These are phyloP conservation scores for Vidua chalybeata DNA, from an alignment of 2,113 vertebrate genomes.

Conservation along the genomic window DNA sequence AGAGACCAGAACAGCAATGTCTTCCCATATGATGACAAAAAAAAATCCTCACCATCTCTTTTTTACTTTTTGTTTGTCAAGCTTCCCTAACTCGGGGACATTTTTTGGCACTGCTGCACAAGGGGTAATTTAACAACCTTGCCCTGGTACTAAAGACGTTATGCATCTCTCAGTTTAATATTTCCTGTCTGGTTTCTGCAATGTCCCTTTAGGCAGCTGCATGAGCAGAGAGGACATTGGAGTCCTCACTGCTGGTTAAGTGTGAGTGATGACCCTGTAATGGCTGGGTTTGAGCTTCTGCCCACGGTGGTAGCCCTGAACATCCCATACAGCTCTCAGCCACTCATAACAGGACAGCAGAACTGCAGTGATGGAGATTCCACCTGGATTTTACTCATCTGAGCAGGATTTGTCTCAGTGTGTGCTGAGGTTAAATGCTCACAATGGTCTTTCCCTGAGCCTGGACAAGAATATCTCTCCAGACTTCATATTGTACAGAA, in stretches of 20 bases:
- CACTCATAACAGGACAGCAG: neutral
- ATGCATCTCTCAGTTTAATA: neutral
- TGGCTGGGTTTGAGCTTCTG: neutral
- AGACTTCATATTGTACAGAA: neutral
- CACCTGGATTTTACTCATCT: neutral
- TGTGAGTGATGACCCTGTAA: fast-evolving
- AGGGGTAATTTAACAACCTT: neutral
- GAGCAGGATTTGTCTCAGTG: fast-evolving
- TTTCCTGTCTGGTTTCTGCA: neutral
- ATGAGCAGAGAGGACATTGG: neutral
- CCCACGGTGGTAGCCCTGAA: neutral
- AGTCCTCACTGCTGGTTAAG: neutral
- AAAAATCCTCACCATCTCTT: neutral
- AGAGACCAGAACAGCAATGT: neutral
- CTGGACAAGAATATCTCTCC: neutral
- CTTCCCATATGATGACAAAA: neutral
- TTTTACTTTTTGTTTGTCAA: neutral
- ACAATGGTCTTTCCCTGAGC: neutral
- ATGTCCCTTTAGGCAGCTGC: neutral
- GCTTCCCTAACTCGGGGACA: fast-evolving
- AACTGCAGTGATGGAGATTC: neutral
- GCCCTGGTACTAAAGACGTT: neutral
- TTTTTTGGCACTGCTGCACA: neutral
- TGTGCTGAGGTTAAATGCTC: neutral
- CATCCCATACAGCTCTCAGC: neutral